Conservation (phyloP, 2,113 vertebrate genomes). For the Lycaon pictus region DNA sequence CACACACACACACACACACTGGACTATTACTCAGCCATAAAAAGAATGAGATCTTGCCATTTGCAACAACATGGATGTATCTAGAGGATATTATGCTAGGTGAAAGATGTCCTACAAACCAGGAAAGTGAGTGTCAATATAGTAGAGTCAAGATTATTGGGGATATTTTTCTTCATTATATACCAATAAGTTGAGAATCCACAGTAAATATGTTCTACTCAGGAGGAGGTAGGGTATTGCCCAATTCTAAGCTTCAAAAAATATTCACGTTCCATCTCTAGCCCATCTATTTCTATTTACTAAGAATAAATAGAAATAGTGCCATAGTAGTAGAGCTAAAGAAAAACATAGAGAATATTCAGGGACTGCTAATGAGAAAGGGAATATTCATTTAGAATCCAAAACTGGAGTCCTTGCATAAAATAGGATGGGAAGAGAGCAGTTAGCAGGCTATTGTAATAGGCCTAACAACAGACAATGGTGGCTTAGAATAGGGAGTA, state of each 20-base stretch:
- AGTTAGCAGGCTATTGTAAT: neutral
- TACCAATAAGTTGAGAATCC: neutral
- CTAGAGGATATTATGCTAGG: neutral
- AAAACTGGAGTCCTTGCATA: neutral
- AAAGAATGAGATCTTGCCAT: neutral
- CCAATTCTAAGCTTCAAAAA: neutral
- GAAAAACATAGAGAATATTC: neutral
- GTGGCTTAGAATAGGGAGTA: neutral
- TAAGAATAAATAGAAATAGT: neutral
- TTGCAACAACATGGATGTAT: neutral
- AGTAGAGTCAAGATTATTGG: neutral
- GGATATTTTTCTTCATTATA: neutral
- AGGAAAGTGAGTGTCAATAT: neutral
- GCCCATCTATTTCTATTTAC: neutral
- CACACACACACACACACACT: neutral
- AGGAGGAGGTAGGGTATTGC: neutral
- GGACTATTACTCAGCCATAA: neutral
- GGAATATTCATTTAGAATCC: neutral
- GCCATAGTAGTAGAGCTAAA: neutral
- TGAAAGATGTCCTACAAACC: neutral
- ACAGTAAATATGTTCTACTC: neutral
- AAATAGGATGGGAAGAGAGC: neutral
- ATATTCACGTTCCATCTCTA: neutral
- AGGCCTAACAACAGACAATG: neutral
- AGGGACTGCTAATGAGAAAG: neutral